Conservation (phyloP, 2,797 vertebrate genomes). For the Bradypodion ventrale region DNA sequence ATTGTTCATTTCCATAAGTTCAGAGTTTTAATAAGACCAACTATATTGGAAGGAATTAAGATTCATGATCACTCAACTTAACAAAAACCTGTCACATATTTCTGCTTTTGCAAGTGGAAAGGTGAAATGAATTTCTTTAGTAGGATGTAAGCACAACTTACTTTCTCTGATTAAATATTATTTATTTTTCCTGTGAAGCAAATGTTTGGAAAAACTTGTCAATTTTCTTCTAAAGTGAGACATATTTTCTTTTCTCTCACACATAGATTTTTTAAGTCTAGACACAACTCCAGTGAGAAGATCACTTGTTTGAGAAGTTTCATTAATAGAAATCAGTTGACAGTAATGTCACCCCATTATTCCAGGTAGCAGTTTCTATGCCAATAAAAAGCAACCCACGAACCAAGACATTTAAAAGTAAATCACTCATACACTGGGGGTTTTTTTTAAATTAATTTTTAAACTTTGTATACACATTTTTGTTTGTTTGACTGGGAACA, state of each 20-base stretch:
- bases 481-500: not conserved
- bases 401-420: constrained; percentile 3
- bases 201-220: not conserved
- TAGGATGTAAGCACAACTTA: not conserved
- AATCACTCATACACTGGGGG: constrained; percentile 18
- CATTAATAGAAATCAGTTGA: not conserved
- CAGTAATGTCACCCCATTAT: not conserved
- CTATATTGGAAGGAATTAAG: not conserved
- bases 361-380: constrained; percentile 25
- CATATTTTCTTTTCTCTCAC: too few relatives aligned
- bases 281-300: not conserved
- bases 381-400: not conserved
- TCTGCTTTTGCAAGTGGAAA: not conserved
- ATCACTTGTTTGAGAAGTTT: not conserved
- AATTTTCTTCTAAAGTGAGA: not conserved
- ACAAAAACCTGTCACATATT: not conserved
- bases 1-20: not conserved
- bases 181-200: not conserved
- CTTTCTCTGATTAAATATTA: not conserved
- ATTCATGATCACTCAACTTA: not conserved
- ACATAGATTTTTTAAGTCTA: not conserved
- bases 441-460: not conserved
- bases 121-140: not conserved
- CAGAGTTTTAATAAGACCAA: constrained; percentile 2
- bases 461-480: too few relatives aligned